Conservation (phyloP, 2,888 invertebrate genomes). For the Anarsia innoxiella region DNA sequence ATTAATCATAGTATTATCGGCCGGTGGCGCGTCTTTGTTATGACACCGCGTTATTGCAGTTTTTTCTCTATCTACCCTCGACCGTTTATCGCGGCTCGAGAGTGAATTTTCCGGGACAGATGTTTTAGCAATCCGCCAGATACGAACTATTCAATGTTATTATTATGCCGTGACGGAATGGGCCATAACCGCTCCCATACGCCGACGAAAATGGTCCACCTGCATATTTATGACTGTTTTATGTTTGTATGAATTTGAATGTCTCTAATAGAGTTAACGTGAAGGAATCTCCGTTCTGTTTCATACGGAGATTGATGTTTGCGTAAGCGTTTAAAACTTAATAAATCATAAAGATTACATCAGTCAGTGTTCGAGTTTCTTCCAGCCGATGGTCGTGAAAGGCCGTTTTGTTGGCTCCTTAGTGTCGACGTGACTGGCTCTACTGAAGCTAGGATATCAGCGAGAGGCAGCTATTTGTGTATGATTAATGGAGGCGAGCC, state of each 20-base stretch:
- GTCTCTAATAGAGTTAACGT: neutral
- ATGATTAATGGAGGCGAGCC: conserved; percentile 44
- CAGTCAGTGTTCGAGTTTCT: conserved; percentile 12
- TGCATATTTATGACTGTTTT: conserved; percentile 4
- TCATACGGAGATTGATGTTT: neutral
- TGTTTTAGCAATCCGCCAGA: conserved; percentile 62
- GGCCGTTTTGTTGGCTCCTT: conserved; percentile 30
- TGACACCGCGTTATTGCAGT: conserved; percentile 73
- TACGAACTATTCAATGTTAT: conserved; percentile 48
- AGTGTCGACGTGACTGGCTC: conserved; percentile 52
- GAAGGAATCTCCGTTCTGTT: neutral
- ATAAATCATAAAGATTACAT: conserved; percentile 17
- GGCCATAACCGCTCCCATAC: conserved; percentile 17
- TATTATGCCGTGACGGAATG: conserved; percentile 25
- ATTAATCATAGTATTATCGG: conserved; percentile 75
- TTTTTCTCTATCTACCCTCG: conserved; percentile 70
- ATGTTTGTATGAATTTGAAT: conserved; percentile 8
- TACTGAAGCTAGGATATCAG: conserved; percentile 44
- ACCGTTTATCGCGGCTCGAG: conserved; percentile 56
- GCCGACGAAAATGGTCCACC: conserved; percentile 22
- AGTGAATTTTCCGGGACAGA: conserved; percentile 74
- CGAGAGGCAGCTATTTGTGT: conserved; percentile 42
- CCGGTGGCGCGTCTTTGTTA: conserved; percentile 69
- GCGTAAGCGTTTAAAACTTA: neutral
- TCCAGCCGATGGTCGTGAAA: conserved; percentile 21